phyloP scores from a whole-genome alignment of 1,140 invertebrate genomes.

The Drosophila kohkoa region DNA sequence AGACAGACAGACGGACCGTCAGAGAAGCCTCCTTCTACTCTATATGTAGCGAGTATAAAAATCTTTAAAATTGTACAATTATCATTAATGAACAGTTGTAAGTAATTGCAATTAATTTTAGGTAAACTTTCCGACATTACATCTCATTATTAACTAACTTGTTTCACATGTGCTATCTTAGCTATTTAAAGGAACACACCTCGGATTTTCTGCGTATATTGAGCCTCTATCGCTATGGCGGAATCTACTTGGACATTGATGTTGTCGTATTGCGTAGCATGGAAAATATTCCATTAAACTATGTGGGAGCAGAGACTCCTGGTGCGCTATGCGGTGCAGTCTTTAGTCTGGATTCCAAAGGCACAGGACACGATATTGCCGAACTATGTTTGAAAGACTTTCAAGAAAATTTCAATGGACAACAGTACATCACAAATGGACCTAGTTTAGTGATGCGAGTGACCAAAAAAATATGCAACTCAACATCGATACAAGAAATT shows the following conservation, averaged over 20 bases:
- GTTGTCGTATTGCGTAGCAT: constrained; percentile 7
- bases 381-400: constrained; percentile 11
- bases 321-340: background rate
- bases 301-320: background rate
- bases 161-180: background rate
- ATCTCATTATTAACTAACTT: too few relatives aligned
- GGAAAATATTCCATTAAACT: constrained; percentile 3
- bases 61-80: too few relatives aligned
- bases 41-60: too few relatives aligned
- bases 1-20: too few relatives aligned
- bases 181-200: constrained; percentile 65
- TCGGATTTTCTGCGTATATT: constrained; percentile 89
- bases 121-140: too few relatives aligned
- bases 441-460: constrained; percentile 1
- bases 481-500: background rate
- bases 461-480: background rate
- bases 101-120: too few relatives aligned
- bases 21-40: too few relatives aligned
- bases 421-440: background rate
- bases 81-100: too few relatives aligned
- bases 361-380: background rate
- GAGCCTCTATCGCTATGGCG: constrained; percentile 87
- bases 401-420: constrained; percentile 9
- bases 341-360: background rate
- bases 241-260: constrained; percentile 14